Evolutionary conservation across 2,888 invertebrate species (phyloP).

Genomic region (Diaphora mendica): DNA sequence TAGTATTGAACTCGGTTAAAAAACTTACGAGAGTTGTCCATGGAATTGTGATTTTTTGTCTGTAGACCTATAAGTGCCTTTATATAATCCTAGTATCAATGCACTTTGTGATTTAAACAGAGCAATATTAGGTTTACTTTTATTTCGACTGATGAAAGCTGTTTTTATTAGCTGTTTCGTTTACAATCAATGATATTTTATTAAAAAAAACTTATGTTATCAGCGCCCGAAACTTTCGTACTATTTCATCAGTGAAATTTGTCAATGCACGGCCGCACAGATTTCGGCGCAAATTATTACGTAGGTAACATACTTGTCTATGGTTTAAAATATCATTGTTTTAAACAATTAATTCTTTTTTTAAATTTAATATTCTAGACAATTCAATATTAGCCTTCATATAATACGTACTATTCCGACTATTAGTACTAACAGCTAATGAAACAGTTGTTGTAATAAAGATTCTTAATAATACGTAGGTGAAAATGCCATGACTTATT

Average conservation of each 20-base stretch:
- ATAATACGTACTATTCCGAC: not conserved
- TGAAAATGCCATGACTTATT: slow-evolving; percentile 12
- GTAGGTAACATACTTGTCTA: too few species aligned
- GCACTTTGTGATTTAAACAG: slow-evolving; percentile 29
- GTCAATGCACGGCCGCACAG: too few species aligned
- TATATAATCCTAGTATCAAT: slow-evolving; percentile 12
- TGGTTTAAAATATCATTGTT: too few species aligned
- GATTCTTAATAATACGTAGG: not conserved
- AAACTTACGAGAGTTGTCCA: not conserved
- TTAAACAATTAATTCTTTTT: too few species aligned
- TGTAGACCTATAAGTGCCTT: slow-evolving; percentile 35
- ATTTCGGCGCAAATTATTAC: too few species aligned
- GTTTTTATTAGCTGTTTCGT: slow-evolving; percentile 5
- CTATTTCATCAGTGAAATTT: too few species aligned
- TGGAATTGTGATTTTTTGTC: slow-evolving; percentile 12
- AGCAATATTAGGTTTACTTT: slow-evolving; percentile 44
- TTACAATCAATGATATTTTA: not conserved
- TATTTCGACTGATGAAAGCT: slow-evolving; percentile 13
- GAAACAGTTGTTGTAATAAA: not conserved
- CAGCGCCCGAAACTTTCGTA: too few species aligned
- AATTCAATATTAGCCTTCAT: not conserved
- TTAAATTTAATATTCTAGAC: not conserved
- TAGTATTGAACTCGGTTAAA: not conserved
- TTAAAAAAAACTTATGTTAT: too few species aligned
- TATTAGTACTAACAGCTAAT: not conserved